Conservation (phyloP, 2,888 invertebrate species). For the Kryphioiulus occultus region DNA sequence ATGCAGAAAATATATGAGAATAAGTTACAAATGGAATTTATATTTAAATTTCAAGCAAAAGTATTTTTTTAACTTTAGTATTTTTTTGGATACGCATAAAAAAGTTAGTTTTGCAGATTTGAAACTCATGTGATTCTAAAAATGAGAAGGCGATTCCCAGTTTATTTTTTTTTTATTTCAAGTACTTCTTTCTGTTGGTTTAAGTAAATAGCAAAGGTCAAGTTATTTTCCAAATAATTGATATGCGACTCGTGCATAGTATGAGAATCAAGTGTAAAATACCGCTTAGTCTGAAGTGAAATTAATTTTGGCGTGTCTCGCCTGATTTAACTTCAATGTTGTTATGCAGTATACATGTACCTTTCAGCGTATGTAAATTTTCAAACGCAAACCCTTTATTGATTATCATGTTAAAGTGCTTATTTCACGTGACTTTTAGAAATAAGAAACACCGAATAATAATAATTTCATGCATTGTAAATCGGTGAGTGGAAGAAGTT, state of each 20-base stretch:
- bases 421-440: neutral
- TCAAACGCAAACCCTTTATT: neutral
- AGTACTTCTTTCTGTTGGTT: neutral
- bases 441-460: neutral
- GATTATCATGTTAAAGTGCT: neutral
- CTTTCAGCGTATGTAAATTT: neutral
- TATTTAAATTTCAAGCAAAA: too few species aligned
- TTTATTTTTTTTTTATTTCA: neutral
- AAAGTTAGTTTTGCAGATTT: too few species aligned
- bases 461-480: slow-evolving; percentile 13
- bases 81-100: too few species aligned
- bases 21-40: too few species aligned
- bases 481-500: neutral
- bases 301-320: neutral
- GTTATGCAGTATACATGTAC: neutral
- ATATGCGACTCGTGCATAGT: neutral
- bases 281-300: neutral
- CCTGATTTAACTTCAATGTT: neutral
- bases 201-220: too few species aligned
- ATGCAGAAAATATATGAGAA: too few species aligned
- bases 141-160: too few species aligned
- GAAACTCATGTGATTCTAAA: too few species aligned
- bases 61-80: too few species aligned
- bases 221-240: too few species aligned
- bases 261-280: neutral